Conservation (phyloP, 2,888 invertebrate species). For the Leptinotarsa peninsularis region DNA sequence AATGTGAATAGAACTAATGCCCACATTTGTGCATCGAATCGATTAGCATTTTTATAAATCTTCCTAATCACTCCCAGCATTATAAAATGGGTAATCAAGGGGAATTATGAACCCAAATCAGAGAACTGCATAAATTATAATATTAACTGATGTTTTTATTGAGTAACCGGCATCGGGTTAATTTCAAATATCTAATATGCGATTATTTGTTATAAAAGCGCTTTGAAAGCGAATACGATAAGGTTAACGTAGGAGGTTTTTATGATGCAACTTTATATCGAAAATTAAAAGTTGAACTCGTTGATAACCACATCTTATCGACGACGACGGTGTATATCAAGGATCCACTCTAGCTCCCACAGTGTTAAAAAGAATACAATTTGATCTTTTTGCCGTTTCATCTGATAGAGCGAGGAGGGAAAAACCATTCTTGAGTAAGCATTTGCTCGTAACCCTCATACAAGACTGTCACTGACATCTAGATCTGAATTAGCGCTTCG, state of each 20-base stretch:
- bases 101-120: conserved; percentile 2
- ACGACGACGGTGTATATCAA: neutral
- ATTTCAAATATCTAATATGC: conserved; percentile 7
- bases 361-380: neutral
- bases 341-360: neutral
- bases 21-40: neutral
- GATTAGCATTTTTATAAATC: conserved; percentile 2
- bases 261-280: neutral
- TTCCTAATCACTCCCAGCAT: neutral
- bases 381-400: too few species aligned
- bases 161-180: neutral
- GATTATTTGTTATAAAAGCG: neutral
- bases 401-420: too few species aligned
- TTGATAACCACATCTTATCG: neutral
- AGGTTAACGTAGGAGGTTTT: neutral
- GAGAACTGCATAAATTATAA: neutral
- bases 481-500: too few species aligned
- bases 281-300: neutral
- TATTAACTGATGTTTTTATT: neutral
- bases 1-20: neutral
- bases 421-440: too few species aligned
- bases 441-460: too few species aligned
- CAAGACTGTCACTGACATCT: too few species aligned
- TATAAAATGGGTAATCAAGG: neutral
- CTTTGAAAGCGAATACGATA: neutral